Percentiles rank a stretch among this genome's conserved stretches.
Conservation (phyloP, 2,113 vertebrate species). For the Ophthalmotilapia sp. region DNA sequence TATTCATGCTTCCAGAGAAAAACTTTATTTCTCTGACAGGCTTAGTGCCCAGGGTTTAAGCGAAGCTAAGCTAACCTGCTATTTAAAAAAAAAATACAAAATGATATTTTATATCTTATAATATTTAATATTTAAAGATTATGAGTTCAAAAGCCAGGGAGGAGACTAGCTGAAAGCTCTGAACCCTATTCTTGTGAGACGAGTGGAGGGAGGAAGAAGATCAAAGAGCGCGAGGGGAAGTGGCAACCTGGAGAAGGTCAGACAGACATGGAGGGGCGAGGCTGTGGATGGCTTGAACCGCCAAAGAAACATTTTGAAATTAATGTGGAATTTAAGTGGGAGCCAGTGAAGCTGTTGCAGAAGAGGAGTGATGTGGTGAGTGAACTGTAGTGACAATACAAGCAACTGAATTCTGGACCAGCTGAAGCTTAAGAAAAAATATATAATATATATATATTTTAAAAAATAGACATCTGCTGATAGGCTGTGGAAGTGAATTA, state of each 20-base stretch:
- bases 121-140: not conserved
- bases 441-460: not conserved
- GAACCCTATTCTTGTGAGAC: not conserved
- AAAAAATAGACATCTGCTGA: not conserved
- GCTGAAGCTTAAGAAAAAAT: not conserved
- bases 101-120: not conserved
- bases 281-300: not conserved
- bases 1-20: not conserved
- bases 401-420: not conserved
- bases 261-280: not conserved
- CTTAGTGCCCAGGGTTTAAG: not conserved
- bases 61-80: not conserved
- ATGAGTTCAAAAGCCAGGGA: not conserved
- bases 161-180: not conserved
- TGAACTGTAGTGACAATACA: not conserved
- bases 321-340: not conserved
- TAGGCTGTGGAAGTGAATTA: not conserved
- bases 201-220: not conserved
- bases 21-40: not conserved
- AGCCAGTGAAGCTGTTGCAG: not conserved
- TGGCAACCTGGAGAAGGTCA: not conserved
- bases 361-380: not conserved
- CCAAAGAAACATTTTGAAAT: not conserved
- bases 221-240: not conserved
- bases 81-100: not conserved